A percentile compares a stretch with the other conserved stretches of the same genome.
These are phyloP conservation scores for Agrotis exclamationis DNA, from an alignment of 2,888 invertebrate species.

Conservation along the genomic window DNA sequence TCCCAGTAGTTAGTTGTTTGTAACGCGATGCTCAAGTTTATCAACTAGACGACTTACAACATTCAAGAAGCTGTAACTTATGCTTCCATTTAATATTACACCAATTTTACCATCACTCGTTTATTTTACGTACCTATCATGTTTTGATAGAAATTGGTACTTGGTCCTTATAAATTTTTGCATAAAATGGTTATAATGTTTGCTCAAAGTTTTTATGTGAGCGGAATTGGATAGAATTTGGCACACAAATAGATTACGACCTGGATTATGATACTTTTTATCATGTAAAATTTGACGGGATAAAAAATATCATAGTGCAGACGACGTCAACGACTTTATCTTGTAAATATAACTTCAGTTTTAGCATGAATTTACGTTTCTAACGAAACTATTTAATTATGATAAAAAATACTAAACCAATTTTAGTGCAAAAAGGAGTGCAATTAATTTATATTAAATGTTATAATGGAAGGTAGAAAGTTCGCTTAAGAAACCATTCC, in stretches of 20 bases:
- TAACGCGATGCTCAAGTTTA: background rate
- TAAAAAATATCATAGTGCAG: too few species aligned
- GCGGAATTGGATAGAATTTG: background rate
- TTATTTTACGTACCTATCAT: background rate
- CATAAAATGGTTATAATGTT: background rate
- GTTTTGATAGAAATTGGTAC: background rate
- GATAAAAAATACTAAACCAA: too few species aligned
- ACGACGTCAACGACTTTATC: too few species aligned
- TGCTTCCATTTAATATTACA: background rate
- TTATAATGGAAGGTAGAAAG: background rate
- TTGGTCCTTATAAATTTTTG: too few species aligned
- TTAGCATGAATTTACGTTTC: too few species aligned
- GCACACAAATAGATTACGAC: background rate
- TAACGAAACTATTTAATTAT: too few species aligned
- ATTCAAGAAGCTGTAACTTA: background rate
- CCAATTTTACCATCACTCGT: background rate
- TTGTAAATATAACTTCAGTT: too few species aligned
- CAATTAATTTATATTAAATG: too few species aligned
- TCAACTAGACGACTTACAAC: background rate
- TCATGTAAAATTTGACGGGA: too few species aligned
- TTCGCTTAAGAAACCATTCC: background rate
- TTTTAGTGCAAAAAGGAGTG: too few species aligned
- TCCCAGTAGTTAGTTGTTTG: background rate
- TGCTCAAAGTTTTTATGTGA: background rate
- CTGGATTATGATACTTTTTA: background rate